Evolutionary conservation across 2,888 invertebrate genomes (phyloP), one percentile per base, ranked within the genome.

Genomic region (Amphimallon solstitiale): DNA sequence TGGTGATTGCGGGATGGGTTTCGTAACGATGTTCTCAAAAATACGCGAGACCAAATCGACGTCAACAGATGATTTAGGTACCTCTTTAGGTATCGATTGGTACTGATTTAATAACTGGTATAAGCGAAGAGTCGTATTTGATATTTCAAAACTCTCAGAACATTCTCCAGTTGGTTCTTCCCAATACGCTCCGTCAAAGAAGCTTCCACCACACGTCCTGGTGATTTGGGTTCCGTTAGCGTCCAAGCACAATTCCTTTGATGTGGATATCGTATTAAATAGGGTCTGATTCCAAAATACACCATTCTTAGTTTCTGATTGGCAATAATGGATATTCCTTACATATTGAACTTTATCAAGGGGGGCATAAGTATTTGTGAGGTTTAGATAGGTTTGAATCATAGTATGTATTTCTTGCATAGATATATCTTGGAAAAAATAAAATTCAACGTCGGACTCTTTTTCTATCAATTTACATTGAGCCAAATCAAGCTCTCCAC

Each of bases 181-280:
- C 65, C 65, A 66, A 15, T 7, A 7, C 0, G 65, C 51, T 1
- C 52, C 65, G 10, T 43, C 23, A 6, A 52, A 43, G 19, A 51
- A 61, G 2, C 51, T 46, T 0, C 64, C 64, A 7, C 51, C 51
- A 15, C 65, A 66, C 4, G 37, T 6, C 19, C 65, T 52, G 5
- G 37, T 61, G 2, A 61, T 12, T 29, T 17, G 49, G 3, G 5
- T 35, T 10, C 65, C 65, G 10, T 19, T 12, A 19, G 43, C 17
- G 5, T 60, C 46, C 17, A 60, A 23, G 35, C 65, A 66, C 1
- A 56, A 38, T 15, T 48, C 40, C 9, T 21, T 12, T 7, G 64
- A 59, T 0, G 51, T 63, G 1, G 40, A 2, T 10, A 17, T 10
- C 1, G 29, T 63, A 14, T 40, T 51, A 0, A 63, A 14, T 37